Percentiles rank a stretch among this genome's conserved stretches.
phyloP scores from a whole-genome alignment of 1,140 invertebrate species.

The Pseudomyrmex cubaensis region DNA sequence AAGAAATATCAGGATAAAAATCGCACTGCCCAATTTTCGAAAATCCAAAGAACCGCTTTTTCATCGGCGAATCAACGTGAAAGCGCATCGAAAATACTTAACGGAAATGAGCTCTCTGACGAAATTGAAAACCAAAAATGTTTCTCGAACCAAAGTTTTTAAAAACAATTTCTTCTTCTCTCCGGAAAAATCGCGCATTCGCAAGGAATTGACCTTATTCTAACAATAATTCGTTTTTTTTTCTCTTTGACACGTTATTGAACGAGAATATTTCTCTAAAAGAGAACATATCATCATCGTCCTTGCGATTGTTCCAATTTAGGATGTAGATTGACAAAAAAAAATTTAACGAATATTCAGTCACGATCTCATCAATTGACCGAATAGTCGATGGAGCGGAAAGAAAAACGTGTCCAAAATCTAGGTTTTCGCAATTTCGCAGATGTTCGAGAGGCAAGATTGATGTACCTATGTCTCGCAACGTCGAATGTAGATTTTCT shows the following conservation, averaged over 20 bases:
- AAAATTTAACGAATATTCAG: not conserved
- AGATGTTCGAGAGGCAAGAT: conserved; percentile 27
- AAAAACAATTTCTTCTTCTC: not conserved
- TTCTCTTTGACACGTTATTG: not conserved
- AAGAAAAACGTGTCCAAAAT: conserved; percentile 20
- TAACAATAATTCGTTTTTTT: not conserved
- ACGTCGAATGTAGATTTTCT: conserved; percentile 51
- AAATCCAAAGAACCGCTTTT: conserved; percentile 1
- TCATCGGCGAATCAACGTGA: not conserved
- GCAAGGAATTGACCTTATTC: conserved; percentile 9
- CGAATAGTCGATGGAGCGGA: conserved; percentile 9
- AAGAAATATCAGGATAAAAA: conserved; percentile 3
- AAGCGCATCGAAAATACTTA: not conserved
- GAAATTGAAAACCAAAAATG: too few species aligned
- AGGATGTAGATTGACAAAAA: conserved; percentile 5
- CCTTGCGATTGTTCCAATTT: conserved; percentile 12
- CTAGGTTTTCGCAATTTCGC: conserved; percentile 5
- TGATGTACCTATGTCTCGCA: conserved; percentile 39
- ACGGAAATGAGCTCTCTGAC: not conserved
- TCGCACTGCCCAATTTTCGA: conserved; percentile 19
- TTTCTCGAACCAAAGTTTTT: not conserved
- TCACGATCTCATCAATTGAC: conserved; percentile 10
- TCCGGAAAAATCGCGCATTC: not conserved
- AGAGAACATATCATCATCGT: not conserved
- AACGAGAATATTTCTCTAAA: not conserved